Evolutionary conservation across 2,113 vertebrate species (phyloP), one percentile per base, ranked within the genome.

Genomic region (Spilogale gracilis): DNA sequence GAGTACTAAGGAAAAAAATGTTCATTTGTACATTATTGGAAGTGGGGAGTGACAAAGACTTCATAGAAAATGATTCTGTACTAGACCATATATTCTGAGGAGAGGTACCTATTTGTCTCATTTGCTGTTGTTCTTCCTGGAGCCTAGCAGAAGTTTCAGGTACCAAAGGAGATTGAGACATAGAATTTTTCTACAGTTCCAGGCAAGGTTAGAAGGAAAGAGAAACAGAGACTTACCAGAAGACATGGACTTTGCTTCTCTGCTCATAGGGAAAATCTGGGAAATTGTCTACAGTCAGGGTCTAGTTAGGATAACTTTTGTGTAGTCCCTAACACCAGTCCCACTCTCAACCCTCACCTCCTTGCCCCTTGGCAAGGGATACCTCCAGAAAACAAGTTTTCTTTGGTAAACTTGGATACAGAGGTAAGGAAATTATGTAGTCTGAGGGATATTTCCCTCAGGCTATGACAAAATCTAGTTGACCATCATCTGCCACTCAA

Each of bases 271-370:
- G 25, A 71, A 52, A 23, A 30, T 38, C 78, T 67, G 27, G 20
- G 3, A 82, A 73, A 38, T 60, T 60, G 3, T 30, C 16, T 60
- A 3, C 1, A 21, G 1, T 48, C 43, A 14, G 6, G 13, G 9
- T 50, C 45, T 67, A 27, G 9, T 43, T 25, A 94, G 56, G 21
- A 63, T 38, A 76, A 80, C 80, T 2, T 0, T 20, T 20, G 7
- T 30, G 2, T 7, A 16, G 54, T 7, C 30, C n/a, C 18, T 38
- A 48, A 45, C 32, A 38, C 18, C 23, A 32, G 84, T 12, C 6
- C 0, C 2, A 86, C 16, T 1, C 12, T 27, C 0, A 14, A 71
- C 4, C 4, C 5, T 38, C 2, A 23, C 2, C 23, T 8, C 30
- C 56, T 32, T 78, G 17, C 9, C 45, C 1, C 25, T 43, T 58